Percentiles rank a stretch among this genome's conserved stretches.
phyloP scores from a whole-genome alignment of 2,797 vertebrate species.

The Decapterus maruadsi region DNA sequence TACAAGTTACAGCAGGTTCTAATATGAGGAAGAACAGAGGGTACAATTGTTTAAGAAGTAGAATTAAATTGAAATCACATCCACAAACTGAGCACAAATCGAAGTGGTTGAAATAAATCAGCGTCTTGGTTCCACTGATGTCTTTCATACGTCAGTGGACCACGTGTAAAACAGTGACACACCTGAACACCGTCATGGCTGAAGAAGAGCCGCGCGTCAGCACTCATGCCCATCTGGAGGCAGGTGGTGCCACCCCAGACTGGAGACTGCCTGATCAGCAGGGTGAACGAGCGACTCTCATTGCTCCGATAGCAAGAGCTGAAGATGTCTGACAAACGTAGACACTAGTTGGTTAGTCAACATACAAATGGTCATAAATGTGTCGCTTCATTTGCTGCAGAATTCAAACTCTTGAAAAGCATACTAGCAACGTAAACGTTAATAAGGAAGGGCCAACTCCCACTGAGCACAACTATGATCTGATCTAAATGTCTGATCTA shows the following conservation, averaged over 20 bases:
- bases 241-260: slow-evolving; percentile 88
- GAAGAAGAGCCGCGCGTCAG: slow-evolving; percentile 90
- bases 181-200: slow-evolving; percentile 95
- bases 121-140: background rate
- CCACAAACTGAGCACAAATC: background rate
- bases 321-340: slow-evolving; percentile 83
- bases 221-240: slow-evolving; percentile 89
- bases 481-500: too few species aligned
- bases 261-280: slow-evolving; percentile 87
- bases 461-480: too few species aligned
- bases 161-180: background rate
- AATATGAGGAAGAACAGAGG: background rate
- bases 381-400: background rate
- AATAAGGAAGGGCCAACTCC: too few species aligned
- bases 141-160: background rate
- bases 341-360: background rate
- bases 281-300: slow-evolving; percentile 86
- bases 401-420: background rate
- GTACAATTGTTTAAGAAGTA: too few species aligned
- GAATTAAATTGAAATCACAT: background rate
- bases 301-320: slow-evolving; percentile 89
- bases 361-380: background rate
- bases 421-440: background rate
- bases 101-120: background rate
- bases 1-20: background rate